A percentile compares a stretch with the other conserved stretches of the same genome.
phyloP scores from a whole-genome alignment of 1,140 invertebrate genomes.

The Trinorchestia longiramus region DNA sequence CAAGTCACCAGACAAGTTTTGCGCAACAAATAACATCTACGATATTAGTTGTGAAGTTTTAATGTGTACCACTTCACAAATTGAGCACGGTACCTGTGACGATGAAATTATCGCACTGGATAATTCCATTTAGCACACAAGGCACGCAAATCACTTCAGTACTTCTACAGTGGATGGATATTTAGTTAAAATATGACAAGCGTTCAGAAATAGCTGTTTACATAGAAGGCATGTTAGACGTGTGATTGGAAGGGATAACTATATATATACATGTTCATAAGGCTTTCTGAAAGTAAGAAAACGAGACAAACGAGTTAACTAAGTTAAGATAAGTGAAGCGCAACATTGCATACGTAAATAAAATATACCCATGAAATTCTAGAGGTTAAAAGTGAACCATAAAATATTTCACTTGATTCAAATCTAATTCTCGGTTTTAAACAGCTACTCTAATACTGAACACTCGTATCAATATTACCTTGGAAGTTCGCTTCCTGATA shows the following conservation, averaged over 20 bases:
- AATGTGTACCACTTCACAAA: not conserved
- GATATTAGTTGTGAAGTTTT: not conserved
- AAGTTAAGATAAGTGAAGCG: not conserved
- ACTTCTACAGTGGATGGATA: not conserved
- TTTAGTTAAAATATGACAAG: not conserved
- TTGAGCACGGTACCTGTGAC: not conserved
- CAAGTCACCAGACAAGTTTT: not conserved
- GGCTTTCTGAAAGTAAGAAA: not conserved
- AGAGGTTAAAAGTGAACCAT: not conserved
- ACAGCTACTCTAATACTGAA: too few relatives aligned
- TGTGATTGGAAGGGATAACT: not conserved
- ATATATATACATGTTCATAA: not conserved
- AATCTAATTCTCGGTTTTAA: not conserved
- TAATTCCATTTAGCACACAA: not conserved
- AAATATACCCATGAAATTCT: not conserved
- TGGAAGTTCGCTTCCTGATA: not conserved
- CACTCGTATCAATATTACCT: not conserved
- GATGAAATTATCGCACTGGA: not conserved
- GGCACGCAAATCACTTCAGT: not conserved
- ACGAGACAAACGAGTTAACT: not conserved
- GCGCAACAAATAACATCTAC: too few relatives aligned
- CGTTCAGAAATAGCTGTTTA: not conserved
- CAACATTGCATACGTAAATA: not conserved
- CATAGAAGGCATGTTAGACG: not conserved
- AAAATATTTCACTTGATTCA: not conserved